Evolutionary conservation across 2,888 invertebrate genomes (phyloP), one percentile per base, ranked within the genome.

Genomic region (Amblyjoppa fuscipennis): DNA sequence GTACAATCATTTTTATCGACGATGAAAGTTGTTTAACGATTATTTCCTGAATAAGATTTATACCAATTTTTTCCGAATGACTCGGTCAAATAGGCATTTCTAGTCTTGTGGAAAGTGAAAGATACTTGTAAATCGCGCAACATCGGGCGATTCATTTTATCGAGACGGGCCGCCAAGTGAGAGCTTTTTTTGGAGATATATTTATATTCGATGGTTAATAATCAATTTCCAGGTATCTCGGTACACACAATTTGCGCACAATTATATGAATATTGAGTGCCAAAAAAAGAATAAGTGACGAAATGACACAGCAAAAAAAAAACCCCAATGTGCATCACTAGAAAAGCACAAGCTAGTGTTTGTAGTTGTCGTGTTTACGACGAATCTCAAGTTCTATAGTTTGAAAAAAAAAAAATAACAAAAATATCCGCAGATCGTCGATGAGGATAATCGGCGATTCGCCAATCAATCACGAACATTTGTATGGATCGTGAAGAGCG

Each of bases 211-310:
- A 69, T 74, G 45, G 7, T 31, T 41, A 66, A 80, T 76, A 80
- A 83, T 83, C 73, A 69, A 73, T 80, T 75, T 51, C 45, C 20
- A 41, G 75, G 81, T 77, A 83, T 79, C 66, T 59, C 66, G 49
- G 70, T 71, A 66, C 34, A 80, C 80, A 41, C 34, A 66, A 85
- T 70, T 79, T 76, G 80, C 85, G 85, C 81, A 85, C 85, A 85
- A 85, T 76, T 64, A 59, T 69, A 53, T 13, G 66, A 85, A 85
- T 84, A 77, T 59, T 49, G 76, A 80, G 80, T 83, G 83, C 80
- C 77, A 80, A 83, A 85, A 83, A 34, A 3, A 59, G 45, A 34
- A 41, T 53, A 53, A 68, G 66, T 41, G 41, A 61, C 41, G 31
- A 64, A 53, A 28, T 61, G 20, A 82, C 61, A 82, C 31, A 11